These are phyloP conservation scores for Rhysida immarginata DNA, from an alignment of 1,140 invertebrate genomes.

Conservation along the genomic window DNA sequence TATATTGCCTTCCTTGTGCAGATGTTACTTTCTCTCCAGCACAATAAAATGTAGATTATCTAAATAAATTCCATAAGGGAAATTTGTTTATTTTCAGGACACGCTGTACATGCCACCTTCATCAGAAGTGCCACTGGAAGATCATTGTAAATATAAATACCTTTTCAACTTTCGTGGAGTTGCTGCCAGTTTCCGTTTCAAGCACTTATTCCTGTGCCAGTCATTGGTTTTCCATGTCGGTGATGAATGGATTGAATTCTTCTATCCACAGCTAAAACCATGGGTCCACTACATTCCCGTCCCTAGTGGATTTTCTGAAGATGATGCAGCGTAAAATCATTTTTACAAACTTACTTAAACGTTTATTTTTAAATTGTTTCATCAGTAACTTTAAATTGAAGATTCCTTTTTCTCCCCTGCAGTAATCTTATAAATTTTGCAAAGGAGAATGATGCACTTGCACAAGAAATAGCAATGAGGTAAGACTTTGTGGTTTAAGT, in stretches of 20 bases:
- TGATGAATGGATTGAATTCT: constrained; percentile 90
- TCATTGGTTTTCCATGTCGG: constrained; percentile 94
- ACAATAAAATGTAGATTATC: too few relatives aligned
- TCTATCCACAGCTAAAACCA: constrained; percentile 76
- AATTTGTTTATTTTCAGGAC: constrained; percentile 42
- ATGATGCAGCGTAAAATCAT: constrained; percentile 46
- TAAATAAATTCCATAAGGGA: too few relatives aligned
- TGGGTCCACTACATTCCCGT: constrained; percentile 95
- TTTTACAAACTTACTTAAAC: too few relatives aligned
- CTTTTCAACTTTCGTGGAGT: constrained; percentile 93
- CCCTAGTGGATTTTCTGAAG: constrained; percentile 44
- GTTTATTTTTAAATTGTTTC: too few relatives aligned
- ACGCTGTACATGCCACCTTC: constrained; percentile 70
- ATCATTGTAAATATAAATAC: constrained; percentile 87
- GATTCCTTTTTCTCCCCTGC: too few relatives aligned
- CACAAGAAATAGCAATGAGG: too few relatives aligned
- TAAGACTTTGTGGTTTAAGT: too few relatives aligned
- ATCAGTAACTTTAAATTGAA: too few relatives aligned
- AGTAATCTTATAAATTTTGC: too few relatives aligned
- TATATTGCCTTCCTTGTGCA: too few relatives aligned
- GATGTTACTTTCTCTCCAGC: too few relatives aligned
- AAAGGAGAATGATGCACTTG: too few relatives aligned
- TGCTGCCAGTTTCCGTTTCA: constrained; percentile 90
- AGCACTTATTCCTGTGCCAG: constrained; percentile 85
- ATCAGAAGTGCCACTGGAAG: constrained; percentile 70